Conservation (phyloP, 2,113 vertebrate genomes). For the Notothenia coriiceps region DNA sequence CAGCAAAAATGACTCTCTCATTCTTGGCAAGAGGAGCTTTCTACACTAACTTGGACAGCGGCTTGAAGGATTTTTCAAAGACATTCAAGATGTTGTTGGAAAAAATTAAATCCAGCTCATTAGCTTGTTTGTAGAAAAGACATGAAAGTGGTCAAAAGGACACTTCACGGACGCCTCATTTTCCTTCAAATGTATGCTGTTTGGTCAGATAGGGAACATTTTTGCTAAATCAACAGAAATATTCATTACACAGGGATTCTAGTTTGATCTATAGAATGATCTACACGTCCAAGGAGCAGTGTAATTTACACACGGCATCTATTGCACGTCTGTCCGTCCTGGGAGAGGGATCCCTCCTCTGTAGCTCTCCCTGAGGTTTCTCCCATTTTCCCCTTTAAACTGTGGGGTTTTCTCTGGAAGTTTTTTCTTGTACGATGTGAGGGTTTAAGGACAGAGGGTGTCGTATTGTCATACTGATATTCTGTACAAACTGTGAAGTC, state of each 20-base stretch:
- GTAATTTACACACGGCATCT: neutral
- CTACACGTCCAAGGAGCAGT: neutral
- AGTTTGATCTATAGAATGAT: constrained; percentile 24
- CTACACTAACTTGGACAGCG: neutral
- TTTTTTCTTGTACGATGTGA: too few species aligned
- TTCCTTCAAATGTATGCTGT: constrained; percentile 10
- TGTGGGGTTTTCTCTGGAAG: too few species aligned
- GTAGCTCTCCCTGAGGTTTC: too few species aligned
- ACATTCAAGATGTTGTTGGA: constrained; percentile 19
- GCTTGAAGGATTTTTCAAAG: constrained; percentile 29
- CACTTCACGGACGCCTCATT: constrained; percentile 4
- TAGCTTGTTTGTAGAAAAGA: constrained; percentile 7
- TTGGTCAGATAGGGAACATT: constrained; percentile 8
- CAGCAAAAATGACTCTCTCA: neutral
- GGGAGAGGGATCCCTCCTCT: too few species aligned
- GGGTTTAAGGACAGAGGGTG: too few species aligned
- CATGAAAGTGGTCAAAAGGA: constrained; percentile 35
- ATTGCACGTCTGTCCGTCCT: too few species aligned
- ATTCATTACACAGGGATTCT: neutral
- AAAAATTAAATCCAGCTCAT: constrained; percentile 20
- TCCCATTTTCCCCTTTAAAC: too few species aligned
- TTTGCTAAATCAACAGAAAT: constrained; percentile 36
- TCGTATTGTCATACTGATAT: too few species aligned
- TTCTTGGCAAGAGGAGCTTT: neutral
- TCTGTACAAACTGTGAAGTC: too few species aligned